Evolutionary conservation across 2,797 vertebrate species (phyloP).

Genomic region (Hybognathus amarus): DNA sequence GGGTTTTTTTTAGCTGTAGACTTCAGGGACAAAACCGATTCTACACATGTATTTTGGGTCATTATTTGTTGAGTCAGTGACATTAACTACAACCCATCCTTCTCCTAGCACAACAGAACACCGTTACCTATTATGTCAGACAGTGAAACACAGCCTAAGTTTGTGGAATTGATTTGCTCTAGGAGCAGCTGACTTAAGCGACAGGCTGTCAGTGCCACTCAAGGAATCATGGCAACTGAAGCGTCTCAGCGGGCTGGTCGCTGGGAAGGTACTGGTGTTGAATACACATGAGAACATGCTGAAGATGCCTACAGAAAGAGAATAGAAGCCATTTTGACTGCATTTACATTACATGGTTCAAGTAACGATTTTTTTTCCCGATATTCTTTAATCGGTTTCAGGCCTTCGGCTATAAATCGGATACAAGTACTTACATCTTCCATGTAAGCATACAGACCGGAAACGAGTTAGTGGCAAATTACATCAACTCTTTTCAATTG

Average conservation of each 20-base stretch:
- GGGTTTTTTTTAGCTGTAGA: neutral
- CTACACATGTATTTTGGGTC: neutral
- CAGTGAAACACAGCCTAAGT: constrained; percentile 61
- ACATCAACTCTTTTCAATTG: neutral
- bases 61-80: constrained; percentile 21
- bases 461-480: neutral
- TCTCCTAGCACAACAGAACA: constrained; percentile 39
- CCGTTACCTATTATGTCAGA: constrained; percentile 58
- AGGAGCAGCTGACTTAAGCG: constrained; percentile 66
- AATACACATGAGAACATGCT: constrained; percentile 59
- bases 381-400: neutral
- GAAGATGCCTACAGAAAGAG: neutral
- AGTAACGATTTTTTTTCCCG: neutral
- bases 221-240: constrained; percentile 66
- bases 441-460: neutral
- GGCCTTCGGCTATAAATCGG: neutral
- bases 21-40: neutral
- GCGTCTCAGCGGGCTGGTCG: constrained; percentile 64
- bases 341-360: neutral
- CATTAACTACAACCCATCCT: constrained; percentile 16
- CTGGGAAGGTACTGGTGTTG: constrained; percentile 64
- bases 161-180: constrained; percentile 74
- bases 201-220: constrained; percentile 72
- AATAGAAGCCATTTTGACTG: neutral
- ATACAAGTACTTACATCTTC: neutral